These are phyloP conservation scores for Prionace glauca DNA, from an alignment of 2,797 vertebrate species.

Conservation along the genomic window DNA sequence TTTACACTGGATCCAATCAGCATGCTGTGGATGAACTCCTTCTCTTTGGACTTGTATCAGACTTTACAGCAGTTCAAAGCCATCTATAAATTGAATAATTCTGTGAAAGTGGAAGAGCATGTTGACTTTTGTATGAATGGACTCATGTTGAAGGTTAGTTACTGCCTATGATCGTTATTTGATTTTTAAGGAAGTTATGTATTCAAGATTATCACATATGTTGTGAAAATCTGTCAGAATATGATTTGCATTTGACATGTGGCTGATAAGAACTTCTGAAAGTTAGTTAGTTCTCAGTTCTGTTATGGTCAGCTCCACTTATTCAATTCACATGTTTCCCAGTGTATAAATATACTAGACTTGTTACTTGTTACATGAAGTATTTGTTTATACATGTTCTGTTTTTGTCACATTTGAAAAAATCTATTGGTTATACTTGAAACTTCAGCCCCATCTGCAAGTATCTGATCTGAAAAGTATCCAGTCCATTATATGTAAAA, in stretches of 20 bases:
- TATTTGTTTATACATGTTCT: background rate
- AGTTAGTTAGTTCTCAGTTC: background rate
- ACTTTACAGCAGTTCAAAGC: slow-evolving; percentile 93
- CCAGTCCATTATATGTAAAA: too few relatives aligned
- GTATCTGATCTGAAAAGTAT: too few relatives aligned
- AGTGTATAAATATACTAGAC: too few relatives aligned
- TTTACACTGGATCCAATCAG: slow-evolving; percentile 78
- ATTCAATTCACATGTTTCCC: background rate
- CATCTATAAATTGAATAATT: slow-evolving; percentile 84
- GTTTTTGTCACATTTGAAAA: background rate
- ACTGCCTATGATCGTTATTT: background rate
- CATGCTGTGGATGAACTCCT: slow-evolving; percentile 87
- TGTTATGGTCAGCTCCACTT: background rate
- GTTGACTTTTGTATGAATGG: slow-evolving; percentile 80
- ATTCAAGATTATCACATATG: background rate
- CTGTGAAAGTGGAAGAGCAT: slow-evolving; percentile 75
- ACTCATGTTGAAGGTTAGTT: slow-evolving; percentile 73
- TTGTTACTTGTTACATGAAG: too few relatives aligned
- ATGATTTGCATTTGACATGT: background rate
- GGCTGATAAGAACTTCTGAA: background rate
- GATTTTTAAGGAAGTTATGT: background rate
- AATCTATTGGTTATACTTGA: background rate
- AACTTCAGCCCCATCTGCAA: background rate
- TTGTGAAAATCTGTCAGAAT: background rate
- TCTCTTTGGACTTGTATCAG: slow-evolving; percentile 79